Conservation (phyloP, 1,140 invertebrate genomes). For the Drosophila serrata region DNA sequence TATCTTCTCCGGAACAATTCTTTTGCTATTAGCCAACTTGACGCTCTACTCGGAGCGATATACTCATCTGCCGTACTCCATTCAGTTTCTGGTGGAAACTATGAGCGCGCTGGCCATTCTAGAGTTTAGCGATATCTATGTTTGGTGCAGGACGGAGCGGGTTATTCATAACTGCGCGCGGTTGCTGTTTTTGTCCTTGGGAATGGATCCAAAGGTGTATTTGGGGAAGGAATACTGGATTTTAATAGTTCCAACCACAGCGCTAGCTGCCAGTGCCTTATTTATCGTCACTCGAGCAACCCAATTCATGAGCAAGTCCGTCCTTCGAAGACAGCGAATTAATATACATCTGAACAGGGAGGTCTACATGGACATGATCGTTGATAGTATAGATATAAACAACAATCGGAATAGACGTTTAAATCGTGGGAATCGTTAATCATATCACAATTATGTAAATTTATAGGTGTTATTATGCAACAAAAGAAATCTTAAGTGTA, state of each 20-base stretch:
- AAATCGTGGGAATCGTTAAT: neutral
- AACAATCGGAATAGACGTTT: too few relatives aligned
- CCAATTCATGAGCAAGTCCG: neutral
- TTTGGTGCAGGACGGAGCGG: constrained; percentile 33
- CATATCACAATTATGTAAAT: neutral
- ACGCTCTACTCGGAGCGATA: constrained; percentile 12
- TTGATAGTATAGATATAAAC: too few relatives aligned
- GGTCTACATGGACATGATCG: neutral
- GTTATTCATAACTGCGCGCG: neutral
- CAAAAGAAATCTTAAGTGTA: neutral
- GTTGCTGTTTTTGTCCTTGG: neutral
- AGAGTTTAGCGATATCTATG: constrained; percentile 6
- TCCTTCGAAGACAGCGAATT: neutral
- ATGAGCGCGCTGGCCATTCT: constrained; percentile 2
- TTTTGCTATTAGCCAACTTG: neutral
- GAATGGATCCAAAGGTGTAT: constrained; percentile 3
- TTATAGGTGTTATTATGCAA: neutral
- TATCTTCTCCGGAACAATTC: constrained; percentile 7
- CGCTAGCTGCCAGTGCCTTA: neutral
- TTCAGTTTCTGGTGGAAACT: constrained; percentile 32
- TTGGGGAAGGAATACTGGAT: constrained; percentile 8
- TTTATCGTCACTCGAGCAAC: constrained; percentile 2
- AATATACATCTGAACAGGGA: neutral
- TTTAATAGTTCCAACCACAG: constrained; percentile 6
- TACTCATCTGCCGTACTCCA: constrained; percentile 8